Evolutionary conservation across 2,797 vertebrate species (phyloP).

Genomic region (Aselliscus stoliczkanus): DNA sequence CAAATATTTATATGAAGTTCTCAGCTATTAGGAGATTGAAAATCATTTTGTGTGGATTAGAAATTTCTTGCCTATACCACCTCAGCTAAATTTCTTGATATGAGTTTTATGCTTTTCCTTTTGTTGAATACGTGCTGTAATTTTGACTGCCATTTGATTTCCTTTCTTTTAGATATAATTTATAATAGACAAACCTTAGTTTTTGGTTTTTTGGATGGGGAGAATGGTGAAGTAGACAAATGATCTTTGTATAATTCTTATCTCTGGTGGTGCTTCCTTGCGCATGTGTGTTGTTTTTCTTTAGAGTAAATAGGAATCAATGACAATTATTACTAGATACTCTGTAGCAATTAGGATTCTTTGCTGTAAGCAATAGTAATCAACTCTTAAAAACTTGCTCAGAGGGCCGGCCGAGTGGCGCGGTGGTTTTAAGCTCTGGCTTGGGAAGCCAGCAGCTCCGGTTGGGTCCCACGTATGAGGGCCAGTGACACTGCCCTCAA

Average conservation of each 20-base stretch:
- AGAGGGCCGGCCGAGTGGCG: too few species aligned
- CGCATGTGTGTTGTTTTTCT: background rate
- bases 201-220: background rate
- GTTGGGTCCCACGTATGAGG: too few species aligned
- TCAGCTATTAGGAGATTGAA: conserved; percentile 53
- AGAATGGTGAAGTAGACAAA: background rate
- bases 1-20: conserved; percentile 79
- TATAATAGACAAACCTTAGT: conserved; percentile 10
- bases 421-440: too few species aligned
- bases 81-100: background rate
- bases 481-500: too few species aligned
- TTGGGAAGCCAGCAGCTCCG: too few species aligned
- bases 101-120: background rate
- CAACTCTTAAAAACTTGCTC: background rate
- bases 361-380: conserved; percentile 3
- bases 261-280: conserved; percentile 3
- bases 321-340: conserved; percentile 8
- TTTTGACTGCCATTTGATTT: conserved; percentile 38
- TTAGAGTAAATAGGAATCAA: background rate
- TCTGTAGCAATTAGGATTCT: background rate
- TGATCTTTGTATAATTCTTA: conserved; percentile 9
- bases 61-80: conserved; percentile 34
- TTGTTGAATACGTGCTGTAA: conserved; percentile 4
- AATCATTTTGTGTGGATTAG: conserved; percentile 57
- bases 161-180: conserved; percentile 34